These are phyloP conservation scores for silkworm (Bombyx mori) DNA, from an alignment of 1,140 invertebrate species.

Conservation along the genomic window DNA sequence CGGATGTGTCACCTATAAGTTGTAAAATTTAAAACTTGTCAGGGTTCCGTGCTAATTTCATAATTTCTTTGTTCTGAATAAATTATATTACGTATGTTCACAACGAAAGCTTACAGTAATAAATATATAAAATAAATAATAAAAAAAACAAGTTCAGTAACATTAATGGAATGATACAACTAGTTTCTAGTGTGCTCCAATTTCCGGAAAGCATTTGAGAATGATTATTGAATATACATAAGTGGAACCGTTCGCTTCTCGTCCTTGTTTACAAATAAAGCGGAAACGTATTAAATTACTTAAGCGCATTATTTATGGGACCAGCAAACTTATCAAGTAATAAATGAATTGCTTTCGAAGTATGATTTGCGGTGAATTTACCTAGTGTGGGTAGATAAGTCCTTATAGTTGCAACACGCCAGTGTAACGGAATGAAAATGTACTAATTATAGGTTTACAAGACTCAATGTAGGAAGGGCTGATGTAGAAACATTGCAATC, in stretches of 20 bases:
- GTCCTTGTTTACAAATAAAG: conserved; percentile 5
- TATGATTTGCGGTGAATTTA: too few relatives aligned
- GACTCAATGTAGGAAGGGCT: conserved; percentile 1
- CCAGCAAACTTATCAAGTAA: background rate
- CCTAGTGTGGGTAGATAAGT: too few relatives aligned
- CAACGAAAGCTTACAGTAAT: too few relatives aligned
- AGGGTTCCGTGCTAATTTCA: too few relatives aligned
- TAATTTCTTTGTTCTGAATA: too few relatives aligned
- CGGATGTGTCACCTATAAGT: too few relatives aligned
- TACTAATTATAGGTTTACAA: background rate
- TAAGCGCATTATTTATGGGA: background rate
- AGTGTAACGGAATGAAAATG: background rate
- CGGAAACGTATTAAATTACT: conserved; percentile 7
- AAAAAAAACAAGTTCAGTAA: too few relatives aligned
- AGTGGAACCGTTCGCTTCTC: conserved; percentile 2
- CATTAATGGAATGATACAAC: too few relatives aligned
- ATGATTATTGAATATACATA: conserved; percentile 3
- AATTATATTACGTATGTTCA: too few relatives aligned
- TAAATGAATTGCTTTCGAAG: background rate
- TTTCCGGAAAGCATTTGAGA: conserved; percentile 8
- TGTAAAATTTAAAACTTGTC: too few relatives aligned
- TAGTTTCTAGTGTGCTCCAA: background rate
- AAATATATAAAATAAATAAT: too few relatives aligned
- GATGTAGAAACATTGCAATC: conserved; percentile 41
- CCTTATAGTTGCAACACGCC: too few relatives aligned